Base-by-base conservation (phyloP, 1,140 invertebrate genomes). In the Nebria ingens region DNA sequence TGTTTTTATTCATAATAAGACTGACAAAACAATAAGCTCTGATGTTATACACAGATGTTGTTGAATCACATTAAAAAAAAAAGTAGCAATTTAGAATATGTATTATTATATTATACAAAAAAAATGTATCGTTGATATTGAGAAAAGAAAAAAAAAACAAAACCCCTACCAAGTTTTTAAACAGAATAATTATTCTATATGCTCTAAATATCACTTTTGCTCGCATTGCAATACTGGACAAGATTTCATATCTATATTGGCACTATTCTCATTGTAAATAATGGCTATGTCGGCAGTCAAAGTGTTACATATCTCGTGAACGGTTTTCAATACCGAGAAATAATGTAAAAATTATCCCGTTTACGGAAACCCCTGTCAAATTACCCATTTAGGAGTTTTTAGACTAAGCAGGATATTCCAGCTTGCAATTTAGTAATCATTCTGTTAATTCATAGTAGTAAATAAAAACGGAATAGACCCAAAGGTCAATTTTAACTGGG, bases 1-100 rank as follows among this genome's bases (percentile, higher is more conserved):
- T 45, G 40, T 45, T 45, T 45, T 45, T 45, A 45, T 45, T 45
- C 40, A 45, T 45, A 45, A 45, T 45, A 45, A 45, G 40, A 45
- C 40, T 45, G 40, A 45, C 40, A 45, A 45, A 45, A 45, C 40
- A 45, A 45, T 45, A 45, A 45, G 40, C 40, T 45, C 40, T 45
- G 15, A n/a, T n/a, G n/a, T n/a, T 29, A 29, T 45, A 45, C 17
- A 45, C 40, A 45, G 40, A 45, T 45, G 40, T 45, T 45, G 40
- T 45, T 45, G 40, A 45, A 45, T 45, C 40, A 45, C 40, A 45
- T 45, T 45, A 12, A 12, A 45, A 45, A n/a, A 34, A 6, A n/a
- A 9, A 11, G 40, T 45, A 45, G 40, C 17, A 45, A 45, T 17
- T n/a, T 45, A 45, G 40, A 45, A 45, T 45, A 45, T 45, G 40